A percentile compares a stretch with the other conserved stretches of the same genome.
Conservation (phyloP, 2,888 invertebrate genomes). For the Seira sanloemensis region DNA sequence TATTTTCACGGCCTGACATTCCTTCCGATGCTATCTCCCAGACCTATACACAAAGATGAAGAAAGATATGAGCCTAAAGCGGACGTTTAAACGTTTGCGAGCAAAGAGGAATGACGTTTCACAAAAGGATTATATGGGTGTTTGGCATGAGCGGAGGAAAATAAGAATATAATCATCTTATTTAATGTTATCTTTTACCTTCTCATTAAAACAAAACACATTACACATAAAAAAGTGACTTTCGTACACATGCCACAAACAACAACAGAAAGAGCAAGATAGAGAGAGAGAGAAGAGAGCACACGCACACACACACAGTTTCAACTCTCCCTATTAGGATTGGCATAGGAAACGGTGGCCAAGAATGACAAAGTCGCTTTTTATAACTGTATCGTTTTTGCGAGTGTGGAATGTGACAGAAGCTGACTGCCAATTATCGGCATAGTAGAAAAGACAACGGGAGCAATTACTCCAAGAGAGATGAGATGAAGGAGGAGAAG, state of each 20-base stretch:
- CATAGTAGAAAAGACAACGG: not conserved
- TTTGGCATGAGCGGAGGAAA: slow-evolving; percentile 30
- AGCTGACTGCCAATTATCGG: slow-evolving; percentile 43
- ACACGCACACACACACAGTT: too few relatives aligned
- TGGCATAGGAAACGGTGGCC: not conserved
- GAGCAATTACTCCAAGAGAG: not conserved
- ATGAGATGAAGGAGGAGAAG: not conserved
- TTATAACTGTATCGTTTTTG: slow-evolving; percentile 31
- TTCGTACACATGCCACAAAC: slow-evolving; percentile 1
- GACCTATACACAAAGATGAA: too few relatives aligned
- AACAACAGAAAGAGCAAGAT: not conserved
- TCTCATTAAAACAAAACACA: slow-evolving; percentile 38
- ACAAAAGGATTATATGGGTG: slow-evolving; percentile 15
- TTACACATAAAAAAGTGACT: slow-evolving; percentile 15
- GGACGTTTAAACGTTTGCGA: not conserved
- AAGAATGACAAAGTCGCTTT: slow-evolving; percentile 27
- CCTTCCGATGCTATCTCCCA: slow-evolving; percentile 4
- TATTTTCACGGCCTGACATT: not conserved
- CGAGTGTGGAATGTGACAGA: slow-evolving; percentile 37
- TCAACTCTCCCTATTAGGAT: too few relatives aligned
- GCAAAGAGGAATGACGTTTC: not conserved
- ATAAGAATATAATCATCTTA: slow-evolving; percentile 33
- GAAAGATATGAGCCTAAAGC: not conserved
- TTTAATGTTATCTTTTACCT: slow-evolving; percentile 40
- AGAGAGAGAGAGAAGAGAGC: too few relatives aligned